Conservation (phyloP, 2,888 invertebrate species). For the Trimorus sp. region DNA sequence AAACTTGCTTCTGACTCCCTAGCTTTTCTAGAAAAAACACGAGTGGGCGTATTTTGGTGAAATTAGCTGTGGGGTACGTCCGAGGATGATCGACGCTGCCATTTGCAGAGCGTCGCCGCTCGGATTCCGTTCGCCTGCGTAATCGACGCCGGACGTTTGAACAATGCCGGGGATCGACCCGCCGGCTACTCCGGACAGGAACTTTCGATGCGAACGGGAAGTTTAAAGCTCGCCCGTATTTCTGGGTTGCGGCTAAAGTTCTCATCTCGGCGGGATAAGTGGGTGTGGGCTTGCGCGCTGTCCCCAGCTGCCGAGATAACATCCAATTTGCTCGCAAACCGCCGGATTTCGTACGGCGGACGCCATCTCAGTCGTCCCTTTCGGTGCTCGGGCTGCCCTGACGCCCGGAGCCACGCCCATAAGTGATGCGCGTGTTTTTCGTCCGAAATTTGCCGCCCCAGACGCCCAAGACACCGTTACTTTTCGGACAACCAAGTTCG, state of each 20-base stretch:
- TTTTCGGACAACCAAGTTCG: not conserved
- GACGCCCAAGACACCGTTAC: slow-evolving; percentile 22
- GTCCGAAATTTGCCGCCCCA: slow-evolving; percentile 23
- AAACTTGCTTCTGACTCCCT: too few relatives aligned
- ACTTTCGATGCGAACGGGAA: slow-evolving; percentile 65
- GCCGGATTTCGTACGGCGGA: slow-evolving; percentile 71
- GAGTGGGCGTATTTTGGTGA: slow-evolving; percentile 21
- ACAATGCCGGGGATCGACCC: slow-evolving; percentile 64
- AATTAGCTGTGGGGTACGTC: slow-evolving; percentile 52
- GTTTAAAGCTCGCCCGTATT: slow-evolving; percentile 67
- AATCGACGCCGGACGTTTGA: slow-evolving; percentile 65
- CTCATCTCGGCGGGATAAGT: slow-evolving; percentile 71
- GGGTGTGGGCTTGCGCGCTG: slow-evolving; percentile 71
- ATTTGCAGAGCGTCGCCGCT: slow-evolving; percentile 48
- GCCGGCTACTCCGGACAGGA: slow-evolving; percentile 59
- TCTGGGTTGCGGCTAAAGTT: slow-evolving; percentile 71
- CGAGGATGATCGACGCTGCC: slow-evolving; percentile 54
- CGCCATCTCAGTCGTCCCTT: slow-evolving; percentile 62
- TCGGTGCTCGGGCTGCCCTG: slow-evolving; percentile 69
- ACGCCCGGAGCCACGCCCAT: slow-evolving; percentile 65
- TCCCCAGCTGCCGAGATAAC: slow-evolving; percentile 78
- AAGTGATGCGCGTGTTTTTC: slow-evolving; percentile 51
- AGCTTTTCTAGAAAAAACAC: slow-evolving; percentile 10
- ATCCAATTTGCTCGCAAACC: slow-evolving; percentile 76
- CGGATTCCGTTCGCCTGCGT: slow-evolving; percentile 48